Percentiles rank a stretch among this genome's conserved stretches.
phyloP scores from a whole-genome alignment of 2,888 invertebrate genomes.

The Stramonita haemastoma region DNA sequence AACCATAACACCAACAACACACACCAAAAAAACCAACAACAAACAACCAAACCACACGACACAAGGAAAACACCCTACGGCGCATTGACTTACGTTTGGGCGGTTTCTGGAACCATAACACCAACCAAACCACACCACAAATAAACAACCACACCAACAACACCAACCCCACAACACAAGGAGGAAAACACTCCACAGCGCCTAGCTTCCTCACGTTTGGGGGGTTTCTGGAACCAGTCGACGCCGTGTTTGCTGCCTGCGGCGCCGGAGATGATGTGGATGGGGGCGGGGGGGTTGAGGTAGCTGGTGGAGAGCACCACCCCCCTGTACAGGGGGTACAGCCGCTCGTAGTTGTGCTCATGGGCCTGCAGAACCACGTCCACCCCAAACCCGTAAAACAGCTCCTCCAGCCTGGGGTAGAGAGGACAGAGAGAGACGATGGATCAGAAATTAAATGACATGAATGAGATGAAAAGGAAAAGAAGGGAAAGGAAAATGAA shows the following conservation, averaged over 20 bases:
- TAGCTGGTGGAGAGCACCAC: slow-evolving; percentile 59
- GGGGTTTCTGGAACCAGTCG: slow-evolving; percentile 43
- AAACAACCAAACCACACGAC: no score
- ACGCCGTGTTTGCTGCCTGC: slow-evolving; percentile 55
- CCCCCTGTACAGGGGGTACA: slow-evolving; percentile 67
- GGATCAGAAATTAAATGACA: no score
- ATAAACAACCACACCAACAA: not conserved
- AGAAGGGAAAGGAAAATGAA: no score
- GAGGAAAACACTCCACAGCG: not conserved
- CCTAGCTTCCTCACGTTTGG: slow-evolving; percentile 26
- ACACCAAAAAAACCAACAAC: no score
- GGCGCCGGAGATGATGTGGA: slow-evolving; percentile 69
- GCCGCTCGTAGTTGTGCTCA: slow-evolving; percentile 68
- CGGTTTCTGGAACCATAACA: not conserved
- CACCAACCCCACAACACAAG: not conserved
- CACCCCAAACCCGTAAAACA: slow-evolving; percentile 69
- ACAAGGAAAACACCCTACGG: no score
- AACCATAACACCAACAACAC: no score
- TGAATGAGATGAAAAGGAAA: no score
- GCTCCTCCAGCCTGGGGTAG: slow-evolving; percentile 63
- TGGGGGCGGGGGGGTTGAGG: slow-evolving; percentile 62
- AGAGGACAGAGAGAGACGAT: not conserved
- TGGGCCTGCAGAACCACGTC: slow-evolving; percentile 68
- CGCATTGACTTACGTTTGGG: no score
- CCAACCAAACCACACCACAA: not conserved